phyloP scores from a whole-genome alignment of 2,113 vertebrate genomes.

The Cavia porcellus region DNA sequence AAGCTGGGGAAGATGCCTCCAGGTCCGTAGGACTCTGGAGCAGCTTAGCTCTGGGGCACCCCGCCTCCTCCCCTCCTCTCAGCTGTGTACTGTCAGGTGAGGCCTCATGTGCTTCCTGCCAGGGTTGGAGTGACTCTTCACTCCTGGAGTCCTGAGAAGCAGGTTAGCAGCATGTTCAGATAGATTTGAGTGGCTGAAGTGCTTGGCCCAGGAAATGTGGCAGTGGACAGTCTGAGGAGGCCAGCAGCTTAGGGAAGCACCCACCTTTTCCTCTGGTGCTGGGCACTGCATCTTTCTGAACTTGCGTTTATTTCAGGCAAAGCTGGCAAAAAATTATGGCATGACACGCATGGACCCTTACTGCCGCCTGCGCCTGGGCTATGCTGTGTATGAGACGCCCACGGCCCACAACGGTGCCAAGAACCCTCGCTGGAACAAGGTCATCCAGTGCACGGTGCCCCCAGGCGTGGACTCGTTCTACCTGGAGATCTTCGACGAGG shows the following conservation, averaged over 20 bases:
- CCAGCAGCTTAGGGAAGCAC: no score
- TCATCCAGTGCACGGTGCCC: slow-evolving; percentile 97
- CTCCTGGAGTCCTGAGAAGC: not conserved
- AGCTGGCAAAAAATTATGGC: slow-evolving; percentile 98
- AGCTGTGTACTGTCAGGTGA: not conserved
- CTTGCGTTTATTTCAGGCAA: slow-evolving; percentile 90
- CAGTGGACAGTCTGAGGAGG: no score
- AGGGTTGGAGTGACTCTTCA: not conserved
- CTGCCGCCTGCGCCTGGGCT: slow-evolving; percentile 95
- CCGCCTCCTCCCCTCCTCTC: not conserved
- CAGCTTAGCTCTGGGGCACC: not conserved
- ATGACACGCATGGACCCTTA: slow-evolving; percentile 99
- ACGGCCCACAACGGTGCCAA: slow-evolving; percentile 99
- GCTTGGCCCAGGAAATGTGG: not conserved
- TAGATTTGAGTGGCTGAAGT: not conserved
- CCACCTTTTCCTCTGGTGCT: not conserved
- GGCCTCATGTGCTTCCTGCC: not conserved
- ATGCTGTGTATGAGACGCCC: slow-evolving; percentile 97
- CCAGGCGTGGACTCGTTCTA: slow-evolving; percentile 98
- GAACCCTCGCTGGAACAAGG: slow-evolving; percentile 99
- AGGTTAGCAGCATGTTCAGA: not conserved
- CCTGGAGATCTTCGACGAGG: slow-evolving; percentile 99
- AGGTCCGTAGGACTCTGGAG: not conserved
- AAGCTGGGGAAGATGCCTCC: not conserved
- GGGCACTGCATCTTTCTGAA: not conserved